Base-by-base conservation (phyloP, 2,113 vertebrate species). In the Macheiramphus alcinus region DNA sequence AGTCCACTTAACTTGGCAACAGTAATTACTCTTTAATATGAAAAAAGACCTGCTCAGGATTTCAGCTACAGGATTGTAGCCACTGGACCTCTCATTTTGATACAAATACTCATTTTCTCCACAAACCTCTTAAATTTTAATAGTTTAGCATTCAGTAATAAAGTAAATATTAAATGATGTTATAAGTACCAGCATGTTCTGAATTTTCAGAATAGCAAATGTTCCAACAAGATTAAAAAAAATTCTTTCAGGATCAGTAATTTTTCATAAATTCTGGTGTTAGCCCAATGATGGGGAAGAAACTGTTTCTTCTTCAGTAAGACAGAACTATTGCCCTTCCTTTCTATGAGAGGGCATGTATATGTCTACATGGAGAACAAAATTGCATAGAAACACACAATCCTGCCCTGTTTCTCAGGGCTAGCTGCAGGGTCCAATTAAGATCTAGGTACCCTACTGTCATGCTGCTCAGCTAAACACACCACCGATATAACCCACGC, bases 1-100 rank as follows among this genome's bases (percentile, higher is more conserved):
- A 94, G 94, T 94, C 95, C 93, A 94, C 36, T 74, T 93, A 89
- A 94, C 58, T 91, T 94, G 38, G 66, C 19, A 85, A 82, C 83
- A 94, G 58, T 65, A 94, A 61, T 65, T 78, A 61, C 26, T 90
- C 66, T 88, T 72, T n/a, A 87, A 73, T 62, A 62, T 25, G 45
- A 86, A 92, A 74, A 88, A 55, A 3, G 18, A 93, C 36, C 50
- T 55, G 27, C 38, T 90, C 42, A 62, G 50, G 58, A 87, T 86
- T 81, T 93, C 56, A 81, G 61, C 48, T 91, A 31, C 9, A 62
- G 36, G 20, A 58, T 52, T 84, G 36, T 7, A 75, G 40, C 72
- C 45, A 50, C 45, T 38, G 50, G 53, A 73, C 19, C 2, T 7
- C 36, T 92, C 29, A 19, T 84, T 90, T 79, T 79, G 40, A 79